phyloP scores from a whole-genome alignment of 2,888 invertebrate genomes.

The Antheraea yamamai region DNA sequence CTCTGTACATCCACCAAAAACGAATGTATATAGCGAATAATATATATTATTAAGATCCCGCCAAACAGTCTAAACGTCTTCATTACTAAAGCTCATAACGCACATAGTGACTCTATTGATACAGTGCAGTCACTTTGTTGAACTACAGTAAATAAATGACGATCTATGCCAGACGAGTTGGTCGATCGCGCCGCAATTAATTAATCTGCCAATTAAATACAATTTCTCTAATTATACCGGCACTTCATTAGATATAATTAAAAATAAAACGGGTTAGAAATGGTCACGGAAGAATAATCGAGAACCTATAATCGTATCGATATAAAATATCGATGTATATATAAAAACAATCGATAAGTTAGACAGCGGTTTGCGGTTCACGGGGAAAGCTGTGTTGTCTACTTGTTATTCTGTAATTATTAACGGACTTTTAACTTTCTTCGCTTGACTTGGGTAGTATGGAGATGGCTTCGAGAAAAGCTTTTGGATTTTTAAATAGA shows the following conservation, averaged over 20 bases:
- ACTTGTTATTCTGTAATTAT: slow-evolving; percentile 55
- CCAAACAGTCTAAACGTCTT: no score
- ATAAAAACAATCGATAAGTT: slow-evolving; percentile 8
- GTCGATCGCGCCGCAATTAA: background rate
- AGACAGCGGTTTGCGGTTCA: slow-evolving; percentile 25
- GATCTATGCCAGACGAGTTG: background rate
- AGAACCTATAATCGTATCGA: background rate
- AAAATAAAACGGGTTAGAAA: background rate
- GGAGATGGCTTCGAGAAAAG: slow-evolving; percentile 25
- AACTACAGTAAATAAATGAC: background rate
- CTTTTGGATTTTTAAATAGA: background rate
- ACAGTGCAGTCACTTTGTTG: background rate
- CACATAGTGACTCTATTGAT: background rate
- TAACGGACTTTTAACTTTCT: slow-evolving; percentile 65
- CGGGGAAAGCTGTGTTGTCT: slow-evolving; percentile 36
- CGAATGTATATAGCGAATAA: no score
- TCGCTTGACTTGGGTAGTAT: slow-evolving; percentile 35
- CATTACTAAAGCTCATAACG: no score
- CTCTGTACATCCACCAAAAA: no score
- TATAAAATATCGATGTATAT: slow-evolving; percentile 10
- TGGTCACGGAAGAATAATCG: background rate
- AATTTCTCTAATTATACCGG: slow-evolving; percentile 1
- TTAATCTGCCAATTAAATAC: background rate
- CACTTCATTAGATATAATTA: slow-evolving; percentile 2
- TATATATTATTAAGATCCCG: no score